phyloP scores from a whole-genome alignment of 2,113 vertebrate genomes.

The Leucoraja erinaceus region DNA sequence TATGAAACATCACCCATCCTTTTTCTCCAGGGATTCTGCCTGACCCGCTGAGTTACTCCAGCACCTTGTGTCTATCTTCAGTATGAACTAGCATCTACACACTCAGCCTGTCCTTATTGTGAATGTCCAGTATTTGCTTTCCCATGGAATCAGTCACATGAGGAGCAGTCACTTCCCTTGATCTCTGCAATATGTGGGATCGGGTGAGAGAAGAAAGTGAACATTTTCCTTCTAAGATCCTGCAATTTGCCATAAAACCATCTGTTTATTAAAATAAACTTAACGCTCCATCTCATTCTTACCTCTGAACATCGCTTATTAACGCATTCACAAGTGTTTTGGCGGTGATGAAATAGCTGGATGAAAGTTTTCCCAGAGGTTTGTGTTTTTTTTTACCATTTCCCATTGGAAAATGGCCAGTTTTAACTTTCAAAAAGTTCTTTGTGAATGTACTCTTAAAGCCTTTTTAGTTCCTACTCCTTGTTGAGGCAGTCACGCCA shows the following conservation, averaged over 20 bases:
- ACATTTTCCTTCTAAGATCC: not conserved
- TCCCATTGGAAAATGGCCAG: not conserved
- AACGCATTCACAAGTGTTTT: not conserved
- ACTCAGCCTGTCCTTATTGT: not conserved
- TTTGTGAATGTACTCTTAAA: not conserved
- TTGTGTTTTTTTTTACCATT: not conserved
- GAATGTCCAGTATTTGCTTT: not conserved
- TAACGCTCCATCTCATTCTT: constrained; percentile 24
- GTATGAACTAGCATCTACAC: too few relatives aligned
- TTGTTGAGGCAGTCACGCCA: not conserved
- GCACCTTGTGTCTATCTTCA: not conserved
- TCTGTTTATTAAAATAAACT: constrained; percentile 10
- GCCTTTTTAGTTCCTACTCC: too few relatives aligned
- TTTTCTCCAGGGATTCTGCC: too few relatives aligned
- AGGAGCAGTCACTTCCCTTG: not conserved
- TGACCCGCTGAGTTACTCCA: too few relatives aligned
- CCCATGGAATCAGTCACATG: not conserved
- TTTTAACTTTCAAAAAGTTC: not conserved
- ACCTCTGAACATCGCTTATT: not conserved
- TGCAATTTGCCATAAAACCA: not conserved
- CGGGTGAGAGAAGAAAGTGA: too few relatives aligned
- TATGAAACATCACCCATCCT: too few relatives aligned
- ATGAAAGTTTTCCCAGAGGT: not conserved
- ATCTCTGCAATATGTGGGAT: not conserved
- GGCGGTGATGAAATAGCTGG: not conserved